These are phyloP conservation scores for Myotis findleyi DNA, from an alignment of 2,797 vertebrate species.

Conservation along the genomic window DNA sequence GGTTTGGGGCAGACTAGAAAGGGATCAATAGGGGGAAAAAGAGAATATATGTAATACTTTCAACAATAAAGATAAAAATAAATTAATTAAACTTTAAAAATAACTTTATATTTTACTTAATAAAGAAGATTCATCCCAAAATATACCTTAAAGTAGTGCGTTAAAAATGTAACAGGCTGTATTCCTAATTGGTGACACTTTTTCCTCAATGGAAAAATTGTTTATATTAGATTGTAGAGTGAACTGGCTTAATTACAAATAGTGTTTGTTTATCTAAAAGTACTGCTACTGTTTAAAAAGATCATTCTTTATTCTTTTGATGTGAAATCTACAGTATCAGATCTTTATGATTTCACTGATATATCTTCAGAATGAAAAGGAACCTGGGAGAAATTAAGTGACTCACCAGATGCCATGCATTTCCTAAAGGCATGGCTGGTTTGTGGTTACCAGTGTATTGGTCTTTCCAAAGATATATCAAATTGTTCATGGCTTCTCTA, in stretches of 20 bases:
- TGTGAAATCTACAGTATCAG: background rate
- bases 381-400: background rate
- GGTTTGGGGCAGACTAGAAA: too few relatives aligned
- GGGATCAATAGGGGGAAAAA: too few relatives aligned
- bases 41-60: too few relatives aligned
- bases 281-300: constrained; percentile 16
- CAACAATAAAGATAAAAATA: too few relatives aligned
- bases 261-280: constrained; percentile 42
- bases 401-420: background rate
- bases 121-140: constrained; percentile 58
- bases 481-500: background rate
- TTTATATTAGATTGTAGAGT: constrained; percentile 59
- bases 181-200: constrained; percentile 62
- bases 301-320: background rate
- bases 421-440: background rate
- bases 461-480: background rate
- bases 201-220: constrained; percentile 44
- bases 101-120: constrained; percentile 13
- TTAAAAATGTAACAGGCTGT: constrained; percentile 58
- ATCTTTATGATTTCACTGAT: constrained; percentile 24
- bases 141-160: constrained; percentile 40
- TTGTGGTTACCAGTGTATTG: background rate
- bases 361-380: constrained; percentile 58
- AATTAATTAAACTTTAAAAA: background rate
- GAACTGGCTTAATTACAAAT: constrained; percentile 1